Evolutionary conservation across 2,888 invertebrate genomes (phyloP).

Genomic region (Polydrusus pterygomalis): DNA sequence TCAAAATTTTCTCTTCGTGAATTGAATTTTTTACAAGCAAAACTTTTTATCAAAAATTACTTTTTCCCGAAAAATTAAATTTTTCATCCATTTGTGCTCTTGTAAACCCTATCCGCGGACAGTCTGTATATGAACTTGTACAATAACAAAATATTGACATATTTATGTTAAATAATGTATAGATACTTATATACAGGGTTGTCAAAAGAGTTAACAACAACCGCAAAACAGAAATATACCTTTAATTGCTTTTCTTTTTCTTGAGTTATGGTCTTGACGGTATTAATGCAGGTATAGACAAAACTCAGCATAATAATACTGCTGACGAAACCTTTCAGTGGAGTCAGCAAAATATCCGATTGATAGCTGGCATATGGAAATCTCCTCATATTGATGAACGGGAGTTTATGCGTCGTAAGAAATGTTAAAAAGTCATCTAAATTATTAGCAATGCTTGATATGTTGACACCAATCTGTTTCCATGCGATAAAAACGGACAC

Average conservation of each 20-base stretch:
- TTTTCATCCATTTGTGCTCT: too few species aligned
- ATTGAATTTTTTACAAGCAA: too few species aligned
- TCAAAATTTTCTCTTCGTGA: too few species aligned
- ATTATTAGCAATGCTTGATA: neutral
- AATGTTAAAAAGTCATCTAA: neutral
- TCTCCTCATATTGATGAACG: slow-evolving; percentile 74
- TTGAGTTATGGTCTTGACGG: slow-evolving; percentile 81
- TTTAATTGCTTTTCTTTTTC: slow-evolving; percentile 87
- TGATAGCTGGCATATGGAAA: slow-evolving; percentile 85
- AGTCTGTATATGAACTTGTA: too few species aligned
- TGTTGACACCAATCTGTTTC: neutral
- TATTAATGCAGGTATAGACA: slow-evolving; percentile 86
- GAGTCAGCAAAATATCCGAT: slow-evolving; percentile 79
- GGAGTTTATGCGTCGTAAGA: slow-evolving; percentile 37
- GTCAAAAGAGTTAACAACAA: too few species aligned
- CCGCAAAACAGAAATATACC: too few species aligned
- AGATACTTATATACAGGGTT: too few species aligned
- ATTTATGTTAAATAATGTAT: too few species aligned
- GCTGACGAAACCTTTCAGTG: slow-evolving; percentile 81
- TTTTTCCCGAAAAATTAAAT: too few species aligned
- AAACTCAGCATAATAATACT: slow-evolving; percentile 87
- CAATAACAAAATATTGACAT: too few species aligned
- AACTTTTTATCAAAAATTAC: too few species aligned
- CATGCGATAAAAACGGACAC: slow-evolving; percentile 63
- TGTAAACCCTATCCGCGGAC: too few species aligned